Percentiles rank a stretch among this genome's conserved stretches.
Evolutionary conservation across 2,888 invertebrate genomes (phyloP).

Genomic region (Callosobruchus maculatus): DNA sequence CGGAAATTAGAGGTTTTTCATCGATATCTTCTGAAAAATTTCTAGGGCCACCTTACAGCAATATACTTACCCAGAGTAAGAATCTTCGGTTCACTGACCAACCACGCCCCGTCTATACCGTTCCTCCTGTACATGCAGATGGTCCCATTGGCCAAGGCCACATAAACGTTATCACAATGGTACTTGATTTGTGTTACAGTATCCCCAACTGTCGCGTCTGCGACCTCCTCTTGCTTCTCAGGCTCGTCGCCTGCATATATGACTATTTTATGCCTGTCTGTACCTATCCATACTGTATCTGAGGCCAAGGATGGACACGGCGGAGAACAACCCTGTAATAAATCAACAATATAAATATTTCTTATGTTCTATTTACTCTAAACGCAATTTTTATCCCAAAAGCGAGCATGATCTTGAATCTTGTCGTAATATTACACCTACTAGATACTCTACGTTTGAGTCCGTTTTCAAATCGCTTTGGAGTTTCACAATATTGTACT

Average conservation of each 20-base stretch:
- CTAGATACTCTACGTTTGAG: no score
- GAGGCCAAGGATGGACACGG: conserved; percentile 46
- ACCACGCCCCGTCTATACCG: conserved; percentile 69
- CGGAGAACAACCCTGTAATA: conserved; percentile 21
- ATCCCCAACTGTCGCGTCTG: conserved; percentile 65
- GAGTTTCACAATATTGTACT: no score
- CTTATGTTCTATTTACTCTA: no score
- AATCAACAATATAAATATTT: no score
- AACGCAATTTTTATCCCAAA: no score
- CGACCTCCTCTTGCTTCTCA: conserved; percentile 75
- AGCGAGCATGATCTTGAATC: no score
- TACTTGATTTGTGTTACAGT: conserved; percentile 74
- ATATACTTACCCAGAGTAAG: conserved; percentile 55
- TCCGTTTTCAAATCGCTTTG: no score
- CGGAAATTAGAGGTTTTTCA: no score
- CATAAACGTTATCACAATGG: conserved; percentile 84
- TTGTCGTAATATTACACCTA: no score
- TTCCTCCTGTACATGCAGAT: conserved; percentile 70
- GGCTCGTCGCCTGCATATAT: conserved; percentile 83
- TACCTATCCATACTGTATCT: conserved; percentile 92
- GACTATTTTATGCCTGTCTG: conserved; percentile 76
- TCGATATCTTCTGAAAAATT: no score
- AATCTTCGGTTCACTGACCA: conserved; percentile 68
- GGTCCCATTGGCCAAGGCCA: conserved; percentile 77
- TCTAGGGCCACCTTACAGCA: no score